A percentile compares a stretch with the other conserved stretches of the same genome.
Evolutionary conservation across 2,888 invertebrate species (phyloP).

Genomic region (Timema cristinae): DNA sequence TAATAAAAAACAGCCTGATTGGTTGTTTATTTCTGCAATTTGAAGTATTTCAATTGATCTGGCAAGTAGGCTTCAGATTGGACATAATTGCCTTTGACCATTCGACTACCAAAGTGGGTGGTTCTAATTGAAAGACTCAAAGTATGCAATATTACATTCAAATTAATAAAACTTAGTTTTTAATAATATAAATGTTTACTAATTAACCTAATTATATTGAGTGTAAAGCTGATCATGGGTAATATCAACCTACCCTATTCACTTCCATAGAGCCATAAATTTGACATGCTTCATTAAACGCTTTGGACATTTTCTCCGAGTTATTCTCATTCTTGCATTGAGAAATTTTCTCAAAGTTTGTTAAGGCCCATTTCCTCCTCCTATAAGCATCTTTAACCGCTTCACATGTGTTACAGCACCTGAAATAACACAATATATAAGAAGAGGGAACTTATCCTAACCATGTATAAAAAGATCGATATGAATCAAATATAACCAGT

Average conservation of each 20-base stretch:
- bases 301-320: slow-evolving; percentile 67
- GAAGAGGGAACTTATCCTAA: no score
- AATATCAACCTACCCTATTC: slow-evolving; percentile 65
- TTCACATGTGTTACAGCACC: slow-evolving; percentile 96
- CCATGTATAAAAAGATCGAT: no score
- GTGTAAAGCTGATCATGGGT: neutral
- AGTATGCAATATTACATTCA: no score
- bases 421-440: slow-evolving; percentile 41
- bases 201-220: neutral
- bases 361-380: slow-evolving; percentile 79
- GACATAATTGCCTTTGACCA: no score
- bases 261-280: slow-evolving; percentile 93
- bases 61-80: no score
- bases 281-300: slow-evolving; percentile 92
- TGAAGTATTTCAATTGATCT: no score
- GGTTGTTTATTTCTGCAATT: no score
- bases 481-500: no score
- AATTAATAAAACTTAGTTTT: no score
- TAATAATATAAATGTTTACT: slow-evolving; percentile 19
- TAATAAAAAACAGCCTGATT: no score
- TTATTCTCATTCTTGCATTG: slow-evolving; percentile 87
- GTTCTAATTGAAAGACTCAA: no score
- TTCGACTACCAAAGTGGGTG: no score
- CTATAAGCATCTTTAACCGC: slow-evolving; percentile 93
- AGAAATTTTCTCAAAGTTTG: slow-evolving; percentile 71